Conservation (phyloP, 2,113 vertebrate species). For the Brachypodius melanocephalos region DNA sequence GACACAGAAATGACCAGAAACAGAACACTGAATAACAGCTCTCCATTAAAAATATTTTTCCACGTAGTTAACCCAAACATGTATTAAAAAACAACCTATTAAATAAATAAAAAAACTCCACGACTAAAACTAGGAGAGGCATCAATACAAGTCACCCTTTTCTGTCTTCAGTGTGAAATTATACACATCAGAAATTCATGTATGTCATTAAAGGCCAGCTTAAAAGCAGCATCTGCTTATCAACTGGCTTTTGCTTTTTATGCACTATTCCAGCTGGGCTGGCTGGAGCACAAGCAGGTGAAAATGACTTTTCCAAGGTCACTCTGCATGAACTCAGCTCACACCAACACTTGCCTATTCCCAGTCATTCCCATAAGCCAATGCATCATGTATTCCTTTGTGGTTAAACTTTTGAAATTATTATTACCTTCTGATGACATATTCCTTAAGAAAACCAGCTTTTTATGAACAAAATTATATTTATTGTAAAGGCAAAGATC, state of each 20-base stretch:
- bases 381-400: background rate
- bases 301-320: slow-evolving; percentile 52
- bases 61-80: background rate
- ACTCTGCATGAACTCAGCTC: background rate
- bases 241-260: slow-evolving; percentile 22
- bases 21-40: background rate
- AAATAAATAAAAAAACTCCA: background rate
- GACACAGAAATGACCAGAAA: background rate
- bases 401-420: slow-evolving; percentile 16
- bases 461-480: slow-evolving; percentile 14
- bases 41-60: background rate
- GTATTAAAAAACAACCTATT: background rate
- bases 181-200: background rate
- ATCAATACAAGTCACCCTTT: background rate
- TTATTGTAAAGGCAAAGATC: slow-evolving; percentile 47
- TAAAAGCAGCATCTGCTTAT: slow-evolving; percentile 36
- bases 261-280: slow-evolving; percentile 33
- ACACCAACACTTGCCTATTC: background rate
- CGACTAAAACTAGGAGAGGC: background rate
- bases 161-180: background rate
- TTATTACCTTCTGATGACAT: background rate
- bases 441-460: slow-evolving; percentile 24
- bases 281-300: slow-evolving; percentile 33
- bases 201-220: background rate
- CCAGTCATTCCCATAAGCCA: background rate